phyloP scores from a whole-genome alignment of 2,797 vertebrate species.

The Eulemur coronatus region DNA sequence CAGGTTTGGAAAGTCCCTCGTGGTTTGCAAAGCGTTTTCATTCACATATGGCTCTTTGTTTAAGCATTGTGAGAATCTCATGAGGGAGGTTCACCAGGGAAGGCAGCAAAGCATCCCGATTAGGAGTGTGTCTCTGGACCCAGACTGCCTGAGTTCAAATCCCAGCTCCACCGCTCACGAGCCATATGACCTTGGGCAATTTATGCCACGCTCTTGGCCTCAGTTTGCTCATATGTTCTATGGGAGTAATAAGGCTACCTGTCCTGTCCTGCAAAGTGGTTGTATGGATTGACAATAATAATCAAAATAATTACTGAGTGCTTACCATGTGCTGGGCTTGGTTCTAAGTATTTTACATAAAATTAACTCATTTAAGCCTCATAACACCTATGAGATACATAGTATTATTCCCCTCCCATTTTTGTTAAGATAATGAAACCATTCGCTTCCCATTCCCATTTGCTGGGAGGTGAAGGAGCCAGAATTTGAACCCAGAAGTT shows the following conservation, averaged over 20 bases:
- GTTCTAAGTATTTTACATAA: neutral
- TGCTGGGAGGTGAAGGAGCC: neutral
- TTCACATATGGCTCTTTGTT: slow-evolving; percentile 10
- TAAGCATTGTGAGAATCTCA: neutral
- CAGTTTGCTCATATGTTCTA: neutral
- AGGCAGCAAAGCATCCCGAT: neutral
- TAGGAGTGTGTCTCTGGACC: neutral
- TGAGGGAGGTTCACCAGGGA: neutral
- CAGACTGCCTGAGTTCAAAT: neutral
- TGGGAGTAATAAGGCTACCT: neutral
- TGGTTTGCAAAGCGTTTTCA: neutral
- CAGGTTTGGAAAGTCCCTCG: neutral
- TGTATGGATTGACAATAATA: neutral
- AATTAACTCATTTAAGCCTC: slow-evolving; percentile 25
- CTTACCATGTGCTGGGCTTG: neutral
- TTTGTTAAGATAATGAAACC: slow-evolving; percentile 12
- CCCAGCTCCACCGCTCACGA: neutral
- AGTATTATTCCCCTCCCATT: neutral
- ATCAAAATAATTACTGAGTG: neutral
- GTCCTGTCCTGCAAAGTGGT: neutral
- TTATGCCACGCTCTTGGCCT: neutral
- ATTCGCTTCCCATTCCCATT: neutral
- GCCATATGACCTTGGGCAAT: neutral
- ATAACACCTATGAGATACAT: neutral
- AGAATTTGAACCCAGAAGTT: neutral